phyloP scores from a whole-genome alignment of 2,888 invertebrate genomes.

The Zygaena filipendulae region DNA sequence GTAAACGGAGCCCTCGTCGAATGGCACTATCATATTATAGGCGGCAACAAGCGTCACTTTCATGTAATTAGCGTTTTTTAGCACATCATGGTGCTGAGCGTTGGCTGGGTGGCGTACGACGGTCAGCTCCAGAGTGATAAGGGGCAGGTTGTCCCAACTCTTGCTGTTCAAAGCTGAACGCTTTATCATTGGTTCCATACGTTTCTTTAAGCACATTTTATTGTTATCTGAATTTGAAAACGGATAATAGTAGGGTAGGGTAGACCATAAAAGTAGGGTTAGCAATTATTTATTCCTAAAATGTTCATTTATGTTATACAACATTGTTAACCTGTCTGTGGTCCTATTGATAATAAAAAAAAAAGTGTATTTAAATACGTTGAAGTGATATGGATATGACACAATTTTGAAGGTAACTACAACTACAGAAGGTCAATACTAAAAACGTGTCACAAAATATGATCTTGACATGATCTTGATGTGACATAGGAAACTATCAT shows the following conservation, averaged over 20 bases:
- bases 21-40: conserved; percentile 37
- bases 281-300: too few species aligned
- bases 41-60: conserved; percentile 39
- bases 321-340: too few species aligned
- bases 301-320: too few species aligned
- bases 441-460: too few species aligned
- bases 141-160: conserved; percentile 52
- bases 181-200: conserved; percentile 37
- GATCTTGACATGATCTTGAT: too few species aligned
- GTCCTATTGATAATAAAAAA: too few species aligned
- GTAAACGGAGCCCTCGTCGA: conserved; percentile 26
- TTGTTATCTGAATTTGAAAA: conserved; percentile 34
- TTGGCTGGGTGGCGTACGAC: conserved; percentile 27
- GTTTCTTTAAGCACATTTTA: conserved; percentile 31
- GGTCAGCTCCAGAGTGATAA: conserved; percentile 33
- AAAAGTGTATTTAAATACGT: too few species aligned
- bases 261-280: too few species aligned
- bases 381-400: too few species aligned
- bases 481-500: too few species aligned
- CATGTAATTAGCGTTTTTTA: conserved; percentile 37
- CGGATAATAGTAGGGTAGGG: too few species aligned
- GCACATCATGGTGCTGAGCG: conserved; percentile 27
- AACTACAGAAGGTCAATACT: too few species aligned
- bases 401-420: neutral
- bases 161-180: conserved; percentile 25